These are phyloP conservation scores for Papilio demoleus DNA, from an alignment of 2,888 invertebrate species.

Conservation along the genomic window DNA sequence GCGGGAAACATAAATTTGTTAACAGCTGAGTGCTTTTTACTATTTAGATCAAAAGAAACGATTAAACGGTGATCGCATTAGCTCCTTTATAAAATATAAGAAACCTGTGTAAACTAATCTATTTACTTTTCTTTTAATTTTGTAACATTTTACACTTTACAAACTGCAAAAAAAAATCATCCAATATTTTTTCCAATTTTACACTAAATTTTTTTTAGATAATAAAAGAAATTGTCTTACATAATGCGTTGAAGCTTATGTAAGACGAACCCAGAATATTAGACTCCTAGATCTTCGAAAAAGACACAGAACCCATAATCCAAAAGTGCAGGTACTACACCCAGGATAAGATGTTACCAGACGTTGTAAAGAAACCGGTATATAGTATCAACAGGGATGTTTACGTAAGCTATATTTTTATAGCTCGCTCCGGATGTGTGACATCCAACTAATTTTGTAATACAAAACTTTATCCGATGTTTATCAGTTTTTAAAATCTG, in stretches of 20 bases:
- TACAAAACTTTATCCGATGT: not conserved
- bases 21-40: conserved; percentile 23
- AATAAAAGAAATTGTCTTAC: too few species aligned
- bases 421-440: not conserved
- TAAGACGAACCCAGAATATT: too few species aligned
- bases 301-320: conserved; percentile 4
- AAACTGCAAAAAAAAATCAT: too few species aligned
- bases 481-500: not conserved
- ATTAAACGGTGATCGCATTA: not conserved
- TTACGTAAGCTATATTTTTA: conserved; percentile 33
- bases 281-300: too few species aligned
- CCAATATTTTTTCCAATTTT: too few species aligned
- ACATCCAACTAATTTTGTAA: conserved; percentile 11
- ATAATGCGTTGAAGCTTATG: too few species aligned
- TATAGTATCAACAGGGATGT: conserved; percentile 23
- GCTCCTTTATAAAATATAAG: not conserved
- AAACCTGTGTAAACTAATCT: not conserved
- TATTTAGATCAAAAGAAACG: conserved; percentile 17
- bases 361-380: conserved; percentile 21
- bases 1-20: conserved; percentile 15
- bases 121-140: too few species aligned
- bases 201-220: too few species aligned
- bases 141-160: too few species aligned
- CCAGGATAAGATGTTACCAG: not conserved
- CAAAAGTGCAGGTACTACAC: not conserved